Evolutionary conservation across 2,888 invertebrate species (phyloP).

Genomic region (Lordiphosa fenestrarum): DNA sequence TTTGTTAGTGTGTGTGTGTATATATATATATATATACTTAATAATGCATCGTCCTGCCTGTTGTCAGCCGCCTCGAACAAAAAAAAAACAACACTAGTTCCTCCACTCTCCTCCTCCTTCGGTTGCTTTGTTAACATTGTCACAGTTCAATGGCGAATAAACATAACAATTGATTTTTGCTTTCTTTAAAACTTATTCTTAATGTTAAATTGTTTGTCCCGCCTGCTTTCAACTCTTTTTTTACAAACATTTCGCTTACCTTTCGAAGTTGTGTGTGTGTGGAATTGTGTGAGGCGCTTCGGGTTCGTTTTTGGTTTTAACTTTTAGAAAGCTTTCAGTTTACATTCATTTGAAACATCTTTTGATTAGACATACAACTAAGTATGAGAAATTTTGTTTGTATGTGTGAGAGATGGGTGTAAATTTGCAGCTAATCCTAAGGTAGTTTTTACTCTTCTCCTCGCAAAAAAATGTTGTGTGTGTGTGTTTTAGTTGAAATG

Average conservation of each 20-base stretch:
- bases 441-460: slow-evolving; percentile 18
- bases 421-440: slow-evolving; percentile 10
- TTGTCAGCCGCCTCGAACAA: not conserved
- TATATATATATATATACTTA: slow-evolving; percentile 1
- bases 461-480: slow-evolving; percentile 14
- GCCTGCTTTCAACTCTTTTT: slow-evolving; percentile 13
- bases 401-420: slow-evolving; percentile 1
- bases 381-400: slow-evolving; percentile 13
- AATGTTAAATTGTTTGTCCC: slow-evolving; percentile 20
- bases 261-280: slow-evolving; percentile 6
- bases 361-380: slow-evolving; percentile 65
- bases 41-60: not conserved
- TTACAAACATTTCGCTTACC: slow-evolving; percentile 20
- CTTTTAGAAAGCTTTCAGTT: slow-evolving; percentile 72
- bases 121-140: slow-evolving; percentile 11
- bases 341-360: slow-evolving; percentile 73
- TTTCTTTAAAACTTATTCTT: slow-evolving; percentile 34
- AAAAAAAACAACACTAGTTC: slow-evolving; percentile 3
- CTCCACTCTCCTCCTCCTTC: not conserved
- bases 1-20: slow-evolving; percentile 50
- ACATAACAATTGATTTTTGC: slow-evolving; percentile 14
- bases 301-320: slow-evolving; percentile 38
- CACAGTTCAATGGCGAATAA: slow-evolving; percentile 9
- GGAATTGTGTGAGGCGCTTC: slow-evolving; percentile 50
- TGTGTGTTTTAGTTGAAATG: slow-evolving; percentile 2